These are phyloP conservation scores for Tursiops truncatus DNA, from an alignment of 2,113 vertebrate species.

Conservation along the genomic window DNA sequence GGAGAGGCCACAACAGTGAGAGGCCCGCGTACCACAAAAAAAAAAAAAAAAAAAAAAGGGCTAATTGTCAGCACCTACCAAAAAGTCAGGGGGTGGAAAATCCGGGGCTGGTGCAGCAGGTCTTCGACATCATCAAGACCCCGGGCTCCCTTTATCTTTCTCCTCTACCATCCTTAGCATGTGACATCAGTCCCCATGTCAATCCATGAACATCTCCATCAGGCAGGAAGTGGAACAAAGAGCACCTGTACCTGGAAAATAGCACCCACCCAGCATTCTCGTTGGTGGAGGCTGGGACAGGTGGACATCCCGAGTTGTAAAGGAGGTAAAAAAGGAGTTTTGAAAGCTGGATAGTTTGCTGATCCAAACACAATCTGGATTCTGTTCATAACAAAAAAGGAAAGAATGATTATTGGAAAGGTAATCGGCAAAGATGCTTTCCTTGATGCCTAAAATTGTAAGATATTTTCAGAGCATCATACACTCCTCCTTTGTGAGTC, in stretches of 20 bases:
- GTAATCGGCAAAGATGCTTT: not conserved
- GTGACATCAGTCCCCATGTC: not conserved
- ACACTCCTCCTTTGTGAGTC: too few species aligned
- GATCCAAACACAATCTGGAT: not conserved
- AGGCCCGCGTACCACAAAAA: too few species aligned
- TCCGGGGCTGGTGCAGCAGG: not conserved
- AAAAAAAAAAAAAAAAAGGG: not conserved
- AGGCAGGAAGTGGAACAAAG: not conserved
- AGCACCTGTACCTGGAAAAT: accelerated
- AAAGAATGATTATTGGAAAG: not conserved
- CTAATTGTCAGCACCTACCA: too few species aligned
- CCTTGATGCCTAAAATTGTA: too few species aligned
- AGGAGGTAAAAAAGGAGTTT: not conserved
- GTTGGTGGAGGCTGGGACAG: accelerated
- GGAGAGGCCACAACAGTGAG: too few species aligned
- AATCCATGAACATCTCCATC: not conserved
- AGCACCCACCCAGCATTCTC: accelerated
- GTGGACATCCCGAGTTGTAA: accelerated
- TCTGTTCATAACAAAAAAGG: not conserved
- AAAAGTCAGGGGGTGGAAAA: not conserved
- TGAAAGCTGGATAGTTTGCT: too few species aligned
- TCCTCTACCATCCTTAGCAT: accelerated
- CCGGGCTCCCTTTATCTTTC: not conserved
- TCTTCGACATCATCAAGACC: accelerated
- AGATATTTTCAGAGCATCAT: accelerated